Evolutionary conservation across 2,797 vertebrate species (phyloP).

Genomic region (Enteromius trimaculatus): DNA sequence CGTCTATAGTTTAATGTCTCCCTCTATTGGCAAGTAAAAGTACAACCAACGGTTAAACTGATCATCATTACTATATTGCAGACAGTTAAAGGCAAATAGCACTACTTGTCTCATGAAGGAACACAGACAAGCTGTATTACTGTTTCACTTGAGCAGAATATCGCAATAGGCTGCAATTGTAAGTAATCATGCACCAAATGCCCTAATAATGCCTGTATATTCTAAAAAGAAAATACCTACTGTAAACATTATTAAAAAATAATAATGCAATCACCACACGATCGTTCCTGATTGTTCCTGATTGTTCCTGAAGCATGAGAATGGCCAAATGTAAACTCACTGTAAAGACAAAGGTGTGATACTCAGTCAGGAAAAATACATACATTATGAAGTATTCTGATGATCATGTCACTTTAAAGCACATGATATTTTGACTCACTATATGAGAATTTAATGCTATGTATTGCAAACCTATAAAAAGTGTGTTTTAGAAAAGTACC

Average conservation of each 20-base stretch:
- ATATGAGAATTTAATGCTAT: neutral
- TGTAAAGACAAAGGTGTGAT: neutral
- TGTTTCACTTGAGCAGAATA: neutral
- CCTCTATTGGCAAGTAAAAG: conserved; percentile 13
- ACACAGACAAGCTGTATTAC: too few relatives aligned
- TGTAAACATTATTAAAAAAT: neutral
- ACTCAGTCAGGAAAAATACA: neutral
- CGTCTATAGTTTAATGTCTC: neutral
- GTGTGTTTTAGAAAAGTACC: conserved; percentile 28
- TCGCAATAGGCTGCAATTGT: neutral
- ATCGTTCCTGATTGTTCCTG: neutral
- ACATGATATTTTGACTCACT: neutral
- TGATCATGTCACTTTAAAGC: neutral
- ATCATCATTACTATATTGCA: neutral
- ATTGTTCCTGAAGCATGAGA: neutral
- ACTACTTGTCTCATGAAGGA: neutral
- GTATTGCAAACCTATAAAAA: neutral
- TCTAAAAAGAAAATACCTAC: neutral
- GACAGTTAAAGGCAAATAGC: neutral
- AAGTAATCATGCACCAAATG: neutral
- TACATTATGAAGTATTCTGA: neutral
- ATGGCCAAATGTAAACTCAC: conserved; percentile 19
- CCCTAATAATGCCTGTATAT: neutral
- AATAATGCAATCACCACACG: neutral
- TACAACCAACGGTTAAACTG: neutral